Conservation (phyloP, 2,113 vertebrate genomes). For the Clarias magur region DNA sequence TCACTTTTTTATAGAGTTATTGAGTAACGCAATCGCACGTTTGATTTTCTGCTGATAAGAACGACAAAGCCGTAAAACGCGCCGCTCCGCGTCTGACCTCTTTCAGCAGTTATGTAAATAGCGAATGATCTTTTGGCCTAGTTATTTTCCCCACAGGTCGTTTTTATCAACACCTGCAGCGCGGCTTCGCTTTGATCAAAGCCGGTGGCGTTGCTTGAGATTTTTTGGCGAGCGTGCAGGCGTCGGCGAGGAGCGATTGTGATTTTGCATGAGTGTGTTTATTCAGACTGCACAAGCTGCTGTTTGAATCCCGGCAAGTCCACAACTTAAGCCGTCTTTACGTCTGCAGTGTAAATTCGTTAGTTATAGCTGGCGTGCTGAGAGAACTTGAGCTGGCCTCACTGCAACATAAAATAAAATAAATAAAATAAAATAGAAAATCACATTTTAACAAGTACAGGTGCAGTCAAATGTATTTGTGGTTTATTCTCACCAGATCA, state of each 20-base stretch:
- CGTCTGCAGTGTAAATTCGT: too few relatives aligned
- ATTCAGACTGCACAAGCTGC: not conserved
- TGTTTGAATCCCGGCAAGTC: not conserved
- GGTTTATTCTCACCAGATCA: too few relatives aligned
- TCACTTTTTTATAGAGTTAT: not conserved
- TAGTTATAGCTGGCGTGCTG: too few relatives aligned
- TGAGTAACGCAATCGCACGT: not conserved
- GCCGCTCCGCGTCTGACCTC: slow-evolving; percentile 4
- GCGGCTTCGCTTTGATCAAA: not conserved
- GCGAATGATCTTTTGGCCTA: slow-evolving; percentile 29
- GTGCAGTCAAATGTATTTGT: too few relatives aligned
- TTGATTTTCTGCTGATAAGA: slow-evolving; percentile 21
- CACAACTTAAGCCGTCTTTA: too few relatives aligned
- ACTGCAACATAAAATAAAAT: too few relatives aligned
- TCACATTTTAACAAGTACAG: too few relatives aligned
- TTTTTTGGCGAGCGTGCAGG: too few relatives aligned
- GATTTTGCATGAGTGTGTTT: not conserved
- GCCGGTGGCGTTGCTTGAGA: not conserved
- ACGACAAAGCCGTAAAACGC: slow-evolving; percentile 40
- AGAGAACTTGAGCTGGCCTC: too few relatives aligned
- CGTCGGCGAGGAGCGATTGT: not conserved
- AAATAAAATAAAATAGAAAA: too few relatives aligned
- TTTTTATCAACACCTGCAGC: slow-evolving; percentile 19
- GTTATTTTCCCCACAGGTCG: not conserved
- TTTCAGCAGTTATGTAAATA: slow-evolving; percentile 34